Evolutionary conservation across 2,797 vertebrate genomes (phyloP).

Genomic region (Benthosema pterotum): DNA sequence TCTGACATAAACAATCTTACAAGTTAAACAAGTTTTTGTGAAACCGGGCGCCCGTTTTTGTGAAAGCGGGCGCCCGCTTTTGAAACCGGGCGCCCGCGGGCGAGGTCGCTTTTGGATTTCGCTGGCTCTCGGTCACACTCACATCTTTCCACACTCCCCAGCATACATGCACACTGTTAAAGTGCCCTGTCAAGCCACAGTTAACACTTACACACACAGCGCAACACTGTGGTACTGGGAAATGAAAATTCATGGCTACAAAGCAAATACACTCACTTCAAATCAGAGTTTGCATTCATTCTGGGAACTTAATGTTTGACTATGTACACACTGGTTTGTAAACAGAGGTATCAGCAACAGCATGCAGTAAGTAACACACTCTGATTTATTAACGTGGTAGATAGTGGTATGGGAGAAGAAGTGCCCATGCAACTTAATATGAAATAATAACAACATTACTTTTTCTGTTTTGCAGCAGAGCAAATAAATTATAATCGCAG

Average conservation of each 20-base stretch:
- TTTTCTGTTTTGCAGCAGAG: neutral
- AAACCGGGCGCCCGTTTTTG: too few species aligned
- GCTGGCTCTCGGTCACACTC: too few species aligned
- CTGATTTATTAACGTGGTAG: constrained; percentile 5
- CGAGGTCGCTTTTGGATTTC: too few species aligned
- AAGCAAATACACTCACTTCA: constrained; percentile 10
- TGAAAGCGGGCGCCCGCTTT: too few species aligned
- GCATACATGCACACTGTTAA: constrained; percentile 8
- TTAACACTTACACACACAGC: constrained; percentile 2
- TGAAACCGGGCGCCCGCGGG: too few species aligned
- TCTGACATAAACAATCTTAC: too few species aligned
- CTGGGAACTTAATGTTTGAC: constrained; percentile 11
- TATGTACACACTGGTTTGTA: constrained; percentile 20
- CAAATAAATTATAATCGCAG: neutral
- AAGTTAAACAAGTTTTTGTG: too few species aligned
- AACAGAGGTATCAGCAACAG: constrained; percentile 2
- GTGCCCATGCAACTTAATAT: constrained; percentile 2
- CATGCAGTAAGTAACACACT: constrained; percentile 16
- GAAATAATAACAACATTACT: neutral
- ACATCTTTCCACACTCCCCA: constrained; percentile 13
- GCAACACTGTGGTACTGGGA: constrained; percentile 7
- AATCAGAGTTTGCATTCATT: constrained; percentile 14
- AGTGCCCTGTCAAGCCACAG: constrained; percentile 23
- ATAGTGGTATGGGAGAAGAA: constrained; percentile 12
- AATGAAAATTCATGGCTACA: constrained; percentile 1